Conservation (phyloP, 2,113 vertebrate species). For the Orcinus orca region DNA sequence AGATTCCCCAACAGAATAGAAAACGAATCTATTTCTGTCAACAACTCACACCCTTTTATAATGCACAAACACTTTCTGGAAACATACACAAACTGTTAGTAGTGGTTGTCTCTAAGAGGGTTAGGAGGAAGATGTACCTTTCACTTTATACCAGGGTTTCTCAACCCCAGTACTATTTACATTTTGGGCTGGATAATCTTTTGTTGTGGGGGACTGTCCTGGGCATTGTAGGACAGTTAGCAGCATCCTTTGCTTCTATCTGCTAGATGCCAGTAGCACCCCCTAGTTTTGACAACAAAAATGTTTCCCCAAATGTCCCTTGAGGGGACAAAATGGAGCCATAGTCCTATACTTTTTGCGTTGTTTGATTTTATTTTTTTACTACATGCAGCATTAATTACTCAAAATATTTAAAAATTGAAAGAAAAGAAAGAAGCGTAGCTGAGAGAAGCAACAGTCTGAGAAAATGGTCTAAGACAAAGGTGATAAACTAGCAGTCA, state of each 20-base stretch:
- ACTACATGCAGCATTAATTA: background rate
- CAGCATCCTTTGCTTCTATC: background rate
- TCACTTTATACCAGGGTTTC: background rate
- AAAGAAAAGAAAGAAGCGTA: background rate
- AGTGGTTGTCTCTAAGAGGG: background rate
- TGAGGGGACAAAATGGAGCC: background rate
- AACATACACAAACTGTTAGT: background rate
- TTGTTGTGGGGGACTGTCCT: background rate
- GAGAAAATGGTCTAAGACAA: slow-evolving; percentile 7
- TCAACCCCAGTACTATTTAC: background rate
- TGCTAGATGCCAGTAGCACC: background rate
- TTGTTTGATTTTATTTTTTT: background rate
- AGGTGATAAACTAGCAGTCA: background rate
- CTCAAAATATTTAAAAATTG: background rate
- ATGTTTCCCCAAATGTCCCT: background rate
- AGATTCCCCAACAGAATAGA: background rate
- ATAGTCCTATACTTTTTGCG: background rate
- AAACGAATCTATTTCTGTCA: background rate
- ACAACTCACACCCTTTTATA: background rate
- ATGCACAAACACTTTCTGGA: background rate
- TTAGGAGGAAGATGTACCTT: background rate
- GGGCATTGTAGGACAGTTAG: background rate
- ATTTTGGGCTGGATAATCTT: background rate
- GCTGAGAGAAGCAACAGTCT: background rate
- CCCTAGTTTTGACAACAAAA: background rate